These are phyloP conservation scores for Zenarchopterus dispar DNA, from an alignment of 2,797 vertebrate species.

Conservation along the genomic window DNA sequence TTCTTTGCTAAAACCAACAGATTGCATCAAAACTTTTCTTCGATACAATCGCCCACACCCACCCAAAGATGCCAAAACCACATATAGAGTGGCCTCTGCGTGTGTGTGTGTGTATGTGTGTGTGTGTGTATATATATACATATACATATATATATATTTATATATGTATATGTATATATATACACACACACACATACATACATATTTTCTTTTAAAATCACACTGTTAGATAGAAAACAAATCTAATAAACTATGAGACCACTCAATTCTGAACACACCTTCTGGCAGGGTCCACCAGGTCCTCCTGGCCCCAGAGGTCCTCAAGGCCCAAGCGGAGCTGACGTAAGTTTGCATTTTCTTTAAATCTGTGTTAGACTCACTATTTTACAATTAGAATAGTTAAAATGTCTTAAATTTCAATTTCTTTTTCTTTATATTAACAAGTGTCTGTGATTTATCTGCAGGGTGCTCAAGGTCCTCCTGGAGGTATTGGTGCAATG, in stretches of 20 bases:
- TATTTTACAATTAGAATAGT: background rate
- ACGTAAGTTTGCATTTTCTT: slow-evolving; percentile 83
- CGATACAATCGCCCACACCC: too few relatives aligned
- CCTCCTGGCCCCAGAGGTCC: slow-evolving; percentile 98
- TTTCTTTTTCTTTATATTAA: background rate
- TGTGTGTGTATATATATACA: too few relatives aligned
- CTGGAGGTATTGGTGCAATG: slow-evolving; percentile 90
- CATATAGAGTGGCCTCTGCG: too few relatives aligned
- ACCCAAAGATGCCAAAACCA: too few relatives aligned
- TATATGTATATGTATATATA: too few relatives aligned
- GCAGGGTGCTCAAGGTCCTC: slow-evolving; percentile 94
- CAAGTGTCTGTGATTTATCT: slow-evolving; percentile 33
- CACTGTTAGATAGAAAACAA: background rate
- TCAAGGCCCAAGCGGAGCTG: slow-evolving; percentile 92
- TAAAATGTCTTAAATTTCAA: background rate
- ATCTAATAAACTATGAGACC: background rate
- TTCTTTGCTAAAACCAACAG: too few relatives aligned
- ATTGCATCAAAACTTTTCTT: too few relatives aligned
- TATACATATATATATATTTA: too few relatives aligned
- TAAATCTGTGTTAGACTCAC: background rate
- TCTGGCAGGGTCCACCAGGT: slow-evolving; percentile 93
- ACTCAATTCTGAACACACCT: slow-evolving; percentile 7
- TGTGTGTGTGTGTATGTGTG: too few relatives aligned
- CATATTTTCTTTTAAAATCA: too few relatives aligned
- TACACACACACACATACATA: too few relatives aligned